These are phyloP conservation scores for Cyclopterus lumpus DNA, from an alignment of 2,797 vertebrate species.

Conservation along the genomic window DNA sequence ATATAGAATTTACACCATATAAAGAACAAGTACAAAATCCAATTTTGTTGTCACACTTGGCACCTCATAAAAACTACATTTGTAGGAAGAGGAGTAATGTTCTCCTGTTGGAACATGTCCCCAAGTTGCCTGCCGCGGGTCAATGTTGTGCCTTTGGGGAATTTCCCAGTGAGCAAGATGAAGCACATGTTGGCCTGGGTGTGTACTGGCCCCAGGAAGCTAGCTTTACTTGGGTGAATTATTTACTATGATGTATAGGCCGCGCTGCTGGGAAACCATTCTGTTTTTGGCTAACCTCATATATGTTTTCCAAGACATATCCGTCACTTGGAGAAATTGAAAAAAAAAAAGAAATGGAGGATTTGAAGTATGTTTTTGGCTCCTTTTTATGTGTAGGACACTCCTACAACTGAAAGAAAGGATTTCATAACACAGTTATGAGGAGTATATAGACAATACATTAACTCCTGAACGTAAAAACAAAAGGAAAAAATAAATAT, in stretches of 20 bases:
- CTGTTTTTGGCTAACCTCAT: conserved; percentile 73
- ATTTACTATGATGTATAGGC: conserved; percentile 82
- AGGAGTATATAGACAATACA: conserved; percentile 48
- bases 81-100: conserved; percentile 66
- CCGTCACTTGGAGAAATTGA: conserved; percentile 64
- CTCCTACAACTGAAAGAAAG: conserved; percentile 44
- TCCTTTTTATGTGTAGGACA: conserved; percentile 37
- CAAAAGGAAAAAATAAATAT: conserved; percentile 22
- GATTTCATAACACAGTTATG: conserved; percentile 45
- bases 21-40: conserved; percentile 60
- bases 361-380: conserved; percentile 63
- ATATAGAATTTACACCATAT: conserved; percentile 43
- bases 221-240: conserved; percentile 75
- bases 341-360: conserved; percentile 33
- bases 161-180: conserved; percentile 75
- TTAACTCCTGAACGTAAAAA: conserved; percentile 23
- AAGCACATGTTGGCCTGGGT: conserved; percentile 74
- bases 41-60: conserved; percentile 73
- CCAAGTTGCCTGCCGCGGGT: conserved; percentile 72
- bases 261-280: conserved; percentile 70
- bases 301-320: conserved; percentile 75
- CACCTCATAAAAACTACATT: conserved; percentile 71
- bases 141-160: conserved; percentile 65
- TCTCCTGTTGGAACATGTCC: conserved; percentile 62
- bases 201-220: conserved; percentile 65